phyloP scores from a whole-genome alignment of 2,797 vertebrate species.

The Hippocampus kuda region DNA sequence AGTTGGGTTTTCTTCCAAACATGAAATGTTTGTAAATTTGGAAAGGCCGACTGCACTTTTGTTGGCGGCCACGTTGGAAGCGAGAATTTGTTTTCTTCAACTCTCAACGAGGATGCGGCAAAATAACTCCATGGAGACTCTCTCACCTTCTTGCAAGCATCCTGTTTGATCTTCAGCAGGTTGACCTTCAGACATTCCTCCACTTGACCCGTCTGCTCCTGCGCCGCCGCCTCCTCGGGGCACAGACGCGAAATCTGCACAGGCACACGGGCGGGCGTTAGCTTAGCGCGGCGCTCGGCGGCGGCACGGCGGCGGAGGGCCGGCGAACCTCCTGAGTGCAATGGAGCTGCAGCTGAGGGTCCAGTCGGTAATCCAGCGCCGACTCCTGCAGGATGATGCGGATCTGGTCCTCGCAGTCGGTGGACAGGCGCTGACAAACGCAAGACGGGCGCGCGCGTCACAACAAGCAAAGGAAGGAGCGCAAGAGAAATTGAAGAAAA shows the following conservation, averaged over 20 bases:
- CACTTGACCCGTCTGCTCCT: slow-evolving; percentile 95
- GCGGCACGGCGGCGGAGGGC: not conserved
- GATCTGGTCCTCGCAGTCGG: slow-evolving; percentile 97
- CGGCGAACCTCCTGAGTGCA: slow-evolving; percentile 83
- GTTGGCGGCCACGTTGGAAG: too few relatives aligned
- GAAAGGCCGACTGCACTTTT: too few relatives aligned
- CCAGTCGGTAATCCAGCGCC: slow-evolving; percentile 90
- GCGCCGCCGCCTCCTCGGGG: slow-evolving; percentile 89
- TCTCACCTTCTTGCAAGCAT: slow-evolving; percentile 86
- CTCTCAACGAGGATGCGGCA: too few relatives aligned
- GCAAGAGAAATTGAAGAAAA: not conserved
- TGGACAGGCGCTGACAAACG: slow-evolving; percentile 60
- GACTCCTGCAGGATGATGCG: slow-evolving; percentile 92
- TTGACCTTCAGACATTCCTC: slow-evolving; percentile 96
- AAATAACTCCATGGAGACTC: too few relatives aligned
- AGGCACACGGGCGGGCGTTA: slow-evolving; percentile 1
- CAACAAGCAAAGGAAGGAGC: not conserved
- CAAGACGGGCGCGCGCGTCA: not conserved
- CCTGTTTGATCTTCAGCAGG: slow-evolving; percentile 85
- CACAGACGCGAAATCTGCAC: slow-evolving; percentile 81
- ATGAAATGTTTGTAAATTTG: too few relatives aligned
- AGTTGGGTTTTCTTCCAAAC: too few relatives aligned
- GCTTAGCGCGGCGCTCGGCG: not conserved
- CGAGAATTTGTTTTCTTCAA: too few relatives aligned
- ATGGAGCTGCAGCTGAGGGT: slow-evolving; percentile 93